phyloP scores from a whole-genome alignment of 2,888 invertebrate species.

The Mesoligia furuncula region DNA sequence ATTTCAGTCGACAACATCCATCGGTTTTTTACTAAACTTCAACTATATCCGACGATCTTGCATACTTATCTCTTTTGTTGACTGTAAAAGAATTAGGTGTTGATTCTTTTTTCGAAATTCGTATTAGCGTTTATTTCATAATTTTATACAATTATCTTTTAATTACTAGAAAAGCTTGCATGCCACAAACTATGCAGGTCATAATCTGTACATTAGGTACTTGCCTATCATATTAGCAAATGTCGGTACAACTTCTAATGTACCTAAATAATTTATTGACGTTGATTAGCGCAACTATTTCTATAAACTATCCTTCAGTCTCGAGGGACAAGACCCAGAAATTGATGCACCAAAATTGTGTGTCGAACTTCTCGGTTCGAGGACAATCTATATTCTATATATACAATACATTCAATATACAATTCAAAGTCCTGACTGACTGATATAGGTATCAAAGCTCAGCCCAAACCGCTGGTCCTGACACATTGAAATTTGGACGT shows the following conservation, averaged over 20 bases:
- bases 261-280: neutral
- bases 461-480: no score
- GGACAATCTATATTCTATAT: constrained; percentile 46
- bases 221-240: neutral
- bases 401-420: no score
- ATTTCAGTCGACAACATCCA: no score
- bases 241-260: neutral
- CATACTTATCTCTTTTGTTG: no score
- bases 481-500: no score
- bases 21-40: no score
- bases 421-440: no score
- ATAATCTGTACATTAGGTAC: neutral
- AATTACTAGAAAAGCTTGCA: neutral
- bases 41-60: no score
- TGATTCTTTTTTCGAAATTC: neutral
- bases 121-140: neutral
- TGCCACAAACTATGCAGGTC: neutral
- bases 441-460: no score
- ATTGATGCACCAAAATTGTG: constrained; percentile 50
- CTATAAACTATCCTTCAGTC: constrained; percentile 8
- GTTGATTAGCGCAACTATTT: neutral
- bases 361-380: constrained; percentile 42
- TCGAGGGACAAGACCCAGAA: constrained; percentile 43
- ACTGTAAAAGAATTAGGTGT: no score
- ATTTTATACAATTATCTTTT: neutral